phyloP scores from a whole-genome alignment of 23 tunicate species.

The Aplidium turbinatum region DNA sequence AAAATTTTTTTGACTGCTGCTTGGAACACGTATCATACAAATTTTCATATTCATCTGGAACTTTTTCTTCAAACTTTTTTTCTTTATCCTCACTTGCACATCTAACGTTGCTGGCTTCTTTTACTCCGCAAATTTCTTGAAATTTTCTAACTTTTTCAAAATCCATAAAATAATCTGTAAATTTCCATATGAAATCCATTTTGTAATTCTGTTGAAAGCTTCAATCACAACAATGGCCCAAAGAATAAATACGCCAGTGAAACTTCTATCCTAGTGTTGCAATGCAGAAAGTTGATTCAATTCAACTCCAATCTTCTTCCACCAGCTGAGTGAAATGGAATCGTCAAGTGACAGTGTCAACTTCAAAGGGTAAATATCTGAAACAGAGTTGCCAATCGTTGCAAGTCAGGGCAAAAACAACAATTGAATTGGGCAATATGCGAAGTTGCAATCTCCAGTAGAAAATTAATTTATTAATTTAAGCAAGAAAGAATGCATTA shows the following conservation, averaged over 20 bases:
- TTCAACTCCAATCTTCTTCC: too few relatives aligned
- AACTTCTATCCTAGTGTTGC: neutral
- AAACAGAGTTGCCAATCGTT: too few relatives aligned
- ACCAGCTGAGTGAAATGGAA: too few relatives aligned
- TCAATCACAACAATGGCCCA: neutral
- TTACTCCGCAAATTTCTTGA: slow-evolving; percentile 93
- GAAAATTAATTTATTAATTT: too few relatives aligned
- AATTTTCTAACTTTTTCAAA: slow-evolving; percentile 94
- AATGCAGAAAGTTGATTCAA: too few relatives aligned
- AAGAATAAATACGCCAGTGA: neutral
- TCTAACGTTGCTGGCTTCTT: slow-evolving; percentile 10
- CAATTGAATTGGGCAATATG: too few relatives aligned
- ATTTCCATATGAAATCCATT: slow-evolving; percentile 52
- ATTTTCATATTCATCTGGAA: slow-evolving; percentile 22
- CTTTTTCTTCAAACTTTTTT: neutral
- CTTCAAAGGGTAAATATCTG: too few relatives aligned
- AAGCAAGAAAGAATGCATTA: too few relatives aligned
- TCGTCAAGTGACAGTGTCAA: too few relatives aligned
- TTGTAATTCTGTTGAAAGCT: slow-evolving; percentile 1
- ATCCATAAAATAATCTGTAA: slow-evolving; percentile 89
- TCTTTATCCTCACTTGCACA: neutral
- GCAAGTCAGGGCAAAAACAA: too few relatives aligned
- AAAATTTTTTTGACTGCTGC: too few relatives aligned
- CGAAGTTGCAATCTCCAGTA: too few relatives aligned
- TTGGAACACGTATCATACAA: slow-evolving; percentile 5